Percentiles rank a stretch among this genome's conserved stretches.
phyloP scores from a whole-genome alignment of 1,140 invertebrate species.

The Brachionus sp. region DNA sequence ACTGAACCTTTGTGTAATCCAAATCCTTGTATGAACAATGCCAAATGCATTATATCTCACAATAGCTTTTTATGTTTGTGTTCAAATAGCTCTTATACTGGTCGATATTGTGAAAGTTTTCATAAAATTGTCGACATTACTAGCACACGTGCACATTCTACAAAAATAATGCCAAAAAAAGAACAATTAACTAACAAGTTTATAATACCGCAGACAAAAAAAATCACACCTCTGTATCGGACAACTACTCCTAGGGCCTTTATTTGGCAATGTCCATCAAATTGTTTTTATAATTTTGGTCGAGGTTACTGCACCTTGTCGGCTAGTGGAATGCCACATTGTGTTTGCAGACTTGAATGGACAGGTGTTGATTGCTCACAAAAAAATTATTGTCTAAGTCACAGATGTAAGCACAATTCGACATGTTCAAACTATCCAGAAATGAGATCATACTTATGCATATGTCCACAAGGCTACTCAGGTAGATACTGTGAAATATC shows the following conservation, averaged over 20 bases:
- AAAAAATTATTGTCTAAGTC: constrained; percentile 41
- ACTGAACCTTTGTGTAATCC: constrained; percentile 36
- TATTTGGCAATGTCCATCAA: constrained; percentile 43
- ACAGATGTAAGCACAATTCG: constrained; percentile 22
- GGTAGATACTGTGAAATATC: constrained; percentile 36
- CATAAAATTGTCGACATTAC: background rate
- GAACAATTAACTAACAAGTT: background rate
- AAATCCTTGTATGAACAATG: constrained; percentile 41
- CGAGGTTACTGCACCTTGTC: constrained; percentile 21
- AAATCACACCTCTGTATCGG: background rate
- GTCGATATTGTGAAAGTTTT: constrained; percentile 41
- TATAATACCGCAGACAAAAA: background rate
- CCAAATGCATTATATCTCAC: constrained; percentile 6
- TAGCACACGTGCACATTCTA: background rate
- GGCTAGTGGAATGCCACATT: constrained; percentile 23
- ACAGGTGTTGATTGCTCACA: constrained; percentile 41
- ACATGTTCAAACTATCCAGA: constrained; percentile 43
- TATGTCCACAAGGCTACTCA: constrained; percentile 32
- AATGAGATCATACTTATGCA: constrained; percentile 31
- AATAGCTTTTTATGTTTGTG: constrained; percentile 16
- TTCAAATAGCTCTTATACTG: constrained; percentile 12
- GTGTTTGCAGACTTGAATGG: constrained; percentile 37
- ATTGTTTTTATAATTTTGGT: constrained; percentile 42
- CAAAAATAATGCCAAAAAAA: background rate
- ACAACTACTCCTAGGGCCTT: background rate